phyloP scores from a whole-genome alignment of 2,113 vertebrate species.

The Prionailurus viverrinus region DNA sequence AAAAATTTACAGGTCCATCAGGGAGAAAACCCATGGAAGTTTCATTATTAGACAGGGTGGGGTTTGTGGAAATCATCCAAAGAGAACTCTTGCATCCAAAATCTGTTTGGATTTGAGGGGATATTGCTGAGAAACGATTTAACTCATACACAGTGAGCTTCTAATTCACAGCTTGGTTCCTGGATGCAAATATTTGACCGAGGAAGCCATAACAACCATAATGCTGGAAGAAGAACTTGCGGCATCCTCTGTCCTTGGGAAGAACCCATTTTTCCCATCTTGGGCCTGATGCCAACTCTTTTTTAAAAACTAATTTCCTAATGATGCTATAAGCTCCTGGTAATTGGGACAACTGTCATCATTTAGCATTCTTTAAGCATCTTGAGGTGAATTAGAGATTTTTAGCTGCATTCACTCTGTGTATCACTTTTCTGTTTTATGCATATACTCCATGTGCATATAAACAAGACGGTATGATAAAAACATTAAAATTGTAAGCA shows the following conservation, averaged over 20 bases:
- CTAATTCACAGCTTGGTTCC: not conserved
- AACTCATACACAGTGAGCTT: not conserved
- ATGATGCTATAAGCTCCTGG: not conserved
- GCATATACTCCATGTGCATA: not conserved
- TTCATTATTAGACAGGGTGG: not conserved
- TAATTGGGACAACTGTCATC: not conserved
- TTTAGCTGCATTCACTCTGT: not conserved
- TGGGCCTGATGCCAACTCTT: not conserved
- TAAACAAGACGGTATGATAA: not conserved
- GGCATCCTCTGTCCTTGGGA: not conserved
- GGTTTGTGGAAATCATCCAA: not conserved
- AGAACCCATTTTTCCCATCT: not conserved
- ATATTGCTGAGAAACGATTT: not conserved
- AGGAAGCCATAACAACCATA: not conserved
- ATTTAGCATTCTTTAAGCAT: not conserved
- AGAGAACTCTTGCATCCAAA: conserved; percentile 10
- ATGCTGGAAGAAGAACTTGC: not conserved
- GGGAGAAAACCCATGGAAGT: not conserved
- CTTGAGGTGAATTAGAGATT: not conserved
- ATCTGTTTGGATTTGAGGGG: not conserved
- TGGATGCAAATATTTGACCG: not conserved
- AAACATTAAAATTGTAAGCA: not conserved
- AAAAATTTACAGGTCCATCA: not conserved
- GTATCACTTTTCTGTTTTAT: conserved; percentile 4
- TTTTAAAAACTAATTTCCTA: conserved; percentile 42